A percentile compares a stretch with the other conserved stretches of the same genome.
Conservation (phyloP, 2,113 vertebrate genomes). For the Erinaceus europaeus region DNA sequence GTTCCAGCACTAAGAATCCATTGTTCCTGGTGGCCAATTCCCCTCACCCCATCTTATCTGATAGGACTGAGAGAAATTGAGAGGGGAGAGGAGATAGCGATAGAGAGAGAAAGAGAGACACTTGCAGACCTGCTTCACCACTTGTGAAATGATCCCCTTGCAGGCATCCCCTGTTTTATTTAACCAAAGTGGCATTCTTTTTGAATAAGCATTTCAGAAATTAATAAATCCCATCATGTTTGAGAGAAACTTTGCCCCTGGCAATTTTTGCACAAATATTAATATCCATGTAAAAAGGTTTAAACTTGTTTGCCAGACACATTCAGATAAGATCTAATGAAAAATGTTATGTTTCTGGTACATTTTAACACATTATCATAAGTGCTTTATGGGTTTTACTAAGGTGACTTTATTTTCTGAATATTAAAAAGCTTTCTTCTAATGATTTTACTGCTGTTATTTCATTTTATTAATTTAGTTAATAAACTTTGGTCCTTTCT, state of each 20-base stretch:
- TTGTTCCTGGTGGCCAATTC: too few species aligned
- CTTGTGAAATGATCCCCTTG: neutral
- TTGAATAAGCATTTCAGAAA: constrained; percentile 3
- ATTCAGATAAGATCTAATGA: constrained; percentile 14
- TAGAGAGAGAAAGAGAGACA: too few species aligned
- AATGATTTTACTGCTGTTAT: neutral
- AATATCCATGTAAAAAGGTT: neutral
- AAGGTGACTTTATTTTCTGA: neutral
- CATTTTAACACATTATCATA: neutral
- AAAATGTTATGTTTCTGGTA: neutral
- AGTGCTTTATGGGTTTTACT: neutral
- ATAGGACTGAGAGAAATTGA: too few species aligned
- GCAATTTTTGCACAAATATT: neutral
- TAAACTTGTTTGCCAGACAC: neutral
- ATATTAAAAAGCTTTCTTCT: neutral
- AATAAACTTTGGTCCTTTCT: too few species aligned
- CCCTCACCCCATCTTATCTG: too few species aligned
- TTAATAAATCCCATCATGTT: neutral
- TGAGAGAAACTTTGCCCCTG: constrained; percentile 32
- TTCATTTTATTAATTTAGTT: too few species aligned
- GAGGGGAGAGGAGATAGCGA: too few species aligned
- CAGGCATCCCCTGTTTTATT: neutral
- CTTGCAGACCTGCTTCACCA: neutral
- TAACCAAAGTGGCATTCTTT: neutral
- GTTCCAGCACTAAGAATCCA: too few species aligned